Percentiles rank a stretch among this genome's conserved stretches.
These are phyloP conservation scores for Mesaphorura yosii DNA, from an alignment of 1,140 invertebrate genomes.

Conservation along the genomic window DNA sequence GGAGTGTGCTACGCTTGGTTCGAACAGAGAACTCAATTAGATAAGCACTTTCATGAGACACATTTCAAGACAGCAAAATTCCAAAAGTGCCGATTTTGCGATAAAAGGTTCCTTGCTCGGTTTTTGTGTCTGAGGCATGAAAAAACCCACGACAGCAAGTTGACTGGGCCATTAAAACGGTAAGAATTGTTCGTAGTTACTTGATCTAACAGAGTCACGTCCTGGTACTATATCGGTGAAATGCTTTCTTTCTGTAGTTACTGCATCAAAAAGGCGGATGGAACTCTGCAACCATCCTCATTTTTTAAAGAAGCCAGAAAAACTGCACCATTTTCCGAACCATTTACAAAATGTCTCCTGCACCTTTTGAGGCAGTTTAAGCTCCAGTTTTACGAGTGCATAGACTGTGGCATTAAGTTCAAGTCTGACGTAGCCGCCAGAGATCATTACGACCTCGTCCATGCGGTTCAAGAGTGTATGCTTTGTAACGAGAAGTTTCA, in stretches of 20 bases:
- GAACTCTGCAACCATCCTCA: no score
- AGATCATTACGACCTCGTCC: neutral
- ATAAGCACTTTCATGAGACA: neutral
- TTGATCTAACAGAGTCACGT: no score
- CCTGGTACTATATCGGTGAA: no score
- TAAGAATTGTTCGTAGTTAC: no score
- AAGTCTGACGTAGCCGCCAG: neutral
- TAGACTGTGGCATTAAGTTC: neutral
- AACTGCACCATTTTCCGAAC: neutral
- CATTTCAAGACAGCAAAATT: neutral
- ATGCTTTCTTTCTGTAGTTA: no score
- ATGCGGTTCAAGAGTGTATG: neutral
- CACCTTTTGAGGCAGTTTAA: neutral
- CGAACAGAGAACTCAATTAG: neutral
- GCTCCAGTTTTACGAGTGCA: neutral
- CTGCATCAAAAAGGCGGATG: no score
- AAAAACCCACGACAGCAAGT: neutral
- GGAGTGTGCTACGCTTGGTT: constrained; percentile 5
- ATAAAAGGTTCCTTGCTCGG: neutral
- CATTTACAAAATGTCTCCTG: neutral
- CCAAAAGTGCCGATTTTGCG: neutral
- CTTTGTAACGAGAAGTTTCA: neutral
- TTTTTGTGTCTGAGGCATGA: neutral
- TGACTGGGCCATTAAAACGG: neutral
- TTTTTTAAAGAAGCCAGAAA: neutral